Conservation (phyloP, 2,113 vertebrate genomes). For the Malurus alboscapulatus region DNA sequence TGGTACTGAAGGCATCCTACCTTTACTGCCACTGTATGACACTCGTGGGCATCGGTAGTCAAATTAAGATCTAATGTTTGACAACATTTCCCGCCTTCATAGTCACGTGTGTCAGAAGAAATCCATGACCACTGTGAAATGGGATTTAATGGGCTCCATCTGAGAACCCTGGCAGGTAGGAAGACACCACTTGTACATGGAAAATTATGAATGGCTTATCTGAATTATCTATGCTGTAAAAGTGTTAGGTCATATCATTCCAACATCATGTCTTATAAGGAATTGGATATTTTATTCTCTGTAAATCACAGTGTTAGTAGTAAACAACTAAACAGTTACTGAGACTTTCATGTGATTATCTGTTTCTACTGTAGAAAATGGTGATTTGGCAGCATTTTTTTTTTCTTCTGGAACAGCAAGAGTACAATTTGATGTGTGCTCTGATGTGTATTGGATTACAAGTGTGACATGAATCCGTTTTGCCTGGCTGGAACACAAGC, state of each 20-base stretch:
- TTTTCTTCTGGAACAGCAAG: background rate
- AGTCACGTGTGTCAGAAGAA: background rate
- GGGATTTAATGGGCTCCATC: background rate
- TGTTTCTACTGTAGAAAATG: background rate
- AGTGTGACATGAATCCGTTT: background rate
- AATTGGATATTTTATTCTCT: background rate
- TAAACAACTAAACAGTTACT: background rate
- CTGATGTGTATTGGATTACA: background rate
- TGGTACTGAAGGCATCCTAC: background rate
- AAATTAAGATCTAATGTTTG: background rate
- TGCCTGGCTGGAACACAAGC: background rate
- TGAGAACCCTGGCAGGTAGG: background rate
- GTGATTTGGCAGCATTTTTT: background rate
- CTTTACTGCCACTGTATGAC: background rate
- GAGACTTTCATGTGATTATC: background rate
- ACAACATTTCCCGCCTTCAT: background rate
- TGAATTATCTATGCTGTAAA: background rate
- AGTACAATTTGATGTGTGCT: background rate
- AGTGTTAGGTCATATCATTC: background rate
- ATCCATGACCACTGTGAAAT: background rate
- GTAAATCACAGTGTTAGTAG: background rate
- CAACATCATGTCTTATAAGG: background rate
- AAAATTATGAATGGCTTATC: background rate
- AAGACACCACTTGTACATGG: background rate
- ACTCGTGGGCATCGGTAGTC: background rate